Base-by-base conservation (phyloP, 2,113 vertebrate genomes). In the Triplophysa dalaica region DNA sequence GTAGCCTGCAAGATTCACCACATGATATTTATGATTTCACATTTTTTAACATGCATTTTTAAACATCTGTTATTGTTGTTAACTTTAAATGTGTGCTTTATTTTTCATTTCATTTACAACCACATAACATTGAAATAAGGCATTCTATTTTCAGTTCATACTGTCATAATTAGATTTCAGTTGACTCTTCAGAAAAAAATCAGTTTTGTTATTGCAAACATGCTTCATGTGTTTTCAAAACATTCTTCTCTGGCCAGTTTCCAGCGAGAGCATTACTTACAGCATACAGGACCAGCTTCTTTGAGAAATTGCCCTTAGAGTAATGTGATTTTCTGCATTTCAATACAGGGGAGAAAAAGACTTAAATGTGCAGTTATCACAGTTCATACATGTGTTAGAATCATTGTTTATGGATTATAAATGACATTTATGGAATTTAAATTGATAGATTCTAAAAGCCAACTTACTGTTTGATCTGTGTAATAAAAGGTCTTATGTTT, bases 401-500 rank as follows among this genome's bases (percentile, higher is more conserved):
- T 73, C 70, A 22, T 73, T 60, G n/a, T 60, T 73, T 8, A 22
- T 24, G 33, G 54, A 60, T 73, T 73, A 11, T 60, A 73, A 26
- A 73, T 73, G 12, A 43, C 54, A 60, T 73, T 43, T 17, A 60
- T 16, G 33, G n/a, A 60, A 60, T 60, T 43, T 2, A 58, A 73
- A 72, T 4, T 7, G 21, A 7, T n/a, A 58, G 7, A 8, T 58
- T 29, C 26, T 21, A 58, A 5, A 58, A 9, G 4, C 7, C 52
- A 54, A 54, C 21, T 16, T 19, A 22, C n/a, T 67, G 65, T 67
- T 7, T 69, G 21, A 50, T 50, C 43, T 69, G 43, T 1, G 8
- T 26, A 69, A 69, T 26, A 41, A 19, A 10, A 38, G 26, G 5
- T 21, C 69, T 60, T 52, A 41, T 21, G 70, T 73, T 73, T 43